Evolutionary conservation across 1,140 invertebrate genomes (phyloP).

Genomic region (Drosophila sp.): DNA sequence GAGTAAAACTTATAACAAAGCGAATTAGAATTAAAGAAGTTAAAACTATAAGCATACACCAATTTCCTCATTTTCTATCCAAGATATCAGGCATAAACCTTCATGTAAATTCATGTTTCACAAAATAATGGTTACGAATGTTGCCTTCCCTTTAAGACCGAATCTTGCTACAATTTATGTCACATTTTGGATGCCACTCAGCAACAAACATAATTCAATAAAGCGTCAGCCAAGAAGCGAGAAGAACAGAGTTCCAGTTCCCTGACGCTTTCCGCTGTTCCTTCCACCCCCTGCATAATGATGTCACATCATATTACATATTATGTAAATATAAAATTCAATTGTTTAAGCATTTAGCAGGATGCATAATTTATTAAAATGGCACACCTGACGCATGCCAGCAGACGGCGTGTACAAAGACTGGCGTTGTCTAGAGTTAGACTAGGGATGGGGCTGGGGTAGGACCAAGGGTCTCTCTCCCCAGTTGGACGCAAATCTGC

Average conservation of each 20-base stretch:
- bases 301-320: slow-evolving; percentile 83
- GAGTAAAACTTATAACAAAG: no score
- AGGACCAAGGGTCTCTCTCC: not conserved
- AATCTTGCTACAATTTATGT: slow-evolving; percentile 67
- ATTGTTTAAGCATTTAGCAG: slow-evolving; percentile 83
- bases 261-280: not conserved
- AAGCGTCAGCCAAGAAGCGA: slow-evolving; percentile 52
- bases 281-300: slow-evolving; percentile 63
- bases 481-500: slow-evolving; percentile 1
- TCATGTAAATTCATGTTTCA: not conserved
- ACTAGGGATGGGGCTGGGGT: slow-evolving; percentile 1
- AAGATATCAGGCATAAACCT: no score
- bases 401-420: slow-evolving; percentile 55
- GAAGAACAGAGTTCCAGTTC: not conserved
- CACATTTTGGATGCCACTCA: slow-evolving; percentile 69
- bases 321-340: slow-evolving; percentile 83
- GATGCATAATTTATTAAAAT: slow-evolving; percentile 84
- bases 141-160: slow-evolving; percentile 4
- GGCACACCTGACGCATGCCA: slow-evolving; percentile 81
- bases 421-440: slow-evolving; percentile 21
- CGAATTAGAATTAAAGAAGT: no score
- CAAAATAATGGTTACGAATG: not conserved
- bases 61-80: no score
- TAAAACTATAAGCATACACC: no score
- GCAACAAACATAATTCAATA: slow-evolving; percentile 74